A percentile compares a stretch with the other conserved stretches of the same genome.
phyloP scores from a whole-genome alignment of 2,797 vertebrate genomes.

The Intellagama lesueurii region DNA sequence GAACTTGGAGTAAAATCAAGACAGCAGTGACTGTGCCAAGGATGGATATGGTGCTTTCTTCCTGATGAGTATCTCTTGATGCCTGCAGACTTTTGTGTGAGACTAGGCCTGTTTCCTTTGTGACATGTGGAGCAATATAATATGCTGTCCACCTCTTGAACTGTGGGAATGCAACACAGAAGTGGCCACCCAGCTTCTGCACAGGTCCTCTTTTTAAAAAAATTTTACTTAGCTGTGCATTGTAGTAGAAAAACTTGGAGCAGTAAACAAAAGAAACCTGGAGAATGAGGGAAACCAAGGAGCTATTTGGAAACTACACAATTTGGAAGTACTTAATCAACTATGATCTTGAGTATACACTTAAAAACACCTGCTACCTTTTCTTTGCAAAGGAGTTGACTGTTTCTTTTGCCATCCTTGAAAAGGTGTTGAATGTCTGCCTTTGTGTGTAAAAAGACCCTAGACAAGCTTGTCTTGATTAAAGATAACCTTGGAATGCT shows the following conservation, averaged over 20 bases:
- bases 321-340: conserved; percentile 34
- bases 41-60: background rate
- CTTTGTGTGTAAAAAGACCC: background rate
- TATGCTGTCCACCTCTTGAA: background rate
- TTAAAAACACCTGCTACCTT: background rate
- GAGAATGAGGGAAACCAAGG: conserved; percentile 30
- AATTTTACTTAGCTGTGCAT: background rate
- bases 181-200: background rate
- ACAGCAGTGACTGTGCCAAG: too few species aligned
- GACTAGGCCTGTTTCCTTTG: background rate
- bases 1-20: background rate
- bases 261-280: conserved; percentile 33
- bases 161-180: background rate
- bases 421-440: conserved; percentile 12
- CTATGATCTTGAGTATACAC: conserved; percentile 21
- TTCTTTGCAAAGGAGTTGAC: conserved; percentile 17
- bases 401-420: conserved; percentile 13
- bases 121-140: conserved; percentile 18
- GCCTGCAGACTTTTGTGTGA: background rate
- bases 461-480: conserved; percentile 29
- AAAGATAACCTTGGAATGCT: conserved; percentile 15
- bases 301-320: conserved; percentile 35
- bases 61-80: background rate
- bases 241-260: background rate
- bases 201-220: background rate